Conservation (phyloP, 37 sponge, comb jelly and placozoan genomes). For the Petrosia ficiformis region DNA sequence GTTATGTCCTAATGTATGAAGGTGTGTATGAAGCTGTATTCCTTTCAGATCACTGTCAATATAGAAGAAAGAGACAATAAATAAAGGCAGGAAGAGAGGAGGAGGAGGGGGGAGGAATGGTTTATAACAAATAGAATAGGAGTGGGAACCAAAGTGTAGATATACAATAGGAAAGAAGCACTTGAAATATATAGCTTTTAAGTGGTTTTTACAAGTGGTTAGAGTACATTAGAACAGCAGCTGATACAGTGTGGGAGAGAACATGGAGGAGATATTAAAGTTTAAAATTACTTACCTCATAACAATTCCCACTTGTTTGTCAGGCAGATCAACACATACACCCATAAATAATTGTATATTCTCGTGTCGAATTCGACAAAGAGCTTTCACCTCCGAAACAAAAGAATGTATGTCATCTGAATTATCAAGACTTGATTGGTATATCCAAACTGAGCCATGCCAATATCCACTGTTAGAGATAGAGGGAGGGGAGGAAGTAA, state of each 20-base stretch:
- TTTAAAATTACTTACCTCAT: constrained; percentile 53
- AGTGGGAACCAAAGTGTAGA: neutral
- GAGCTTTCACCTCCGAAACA: constrained; percentile 33
- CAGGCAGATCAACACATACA: constrained; percentile 44
- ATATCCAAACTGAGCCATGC: constrained; percentile 60
- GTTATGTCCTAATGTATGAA: constrained; percentile 36
- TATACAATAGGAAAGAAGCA: neutral
- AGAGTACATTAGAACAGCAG: neutral
- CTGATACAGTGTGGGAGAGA: neutral
- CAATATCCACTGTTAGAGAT: constrained; percentile 51
- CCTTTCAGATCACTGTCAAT: constrained; percentile 48
- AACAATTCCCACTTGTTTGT: constrained; percentile 27
- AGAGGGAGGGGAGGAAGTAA: constrained; percentile 6
- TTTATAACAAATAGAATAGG: neutral
- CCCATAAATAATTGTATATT: constrained; percentile 74
- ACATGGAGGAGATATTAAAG: neutral
- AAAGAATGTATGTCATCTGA: constrained; percentile 9
- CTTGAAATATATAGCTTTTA: neutral
- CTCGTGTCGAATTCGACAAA: constrained; percentile 65
- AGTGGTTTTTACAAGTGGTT: neutral
- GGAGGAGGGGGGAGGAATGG: neutral
- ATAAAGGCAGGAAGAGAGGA: neutral
- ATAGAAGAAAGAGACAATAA: neutral
- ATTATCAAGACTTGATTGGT: constrained; percentile 15
- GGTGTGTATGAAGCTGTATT: constrained; percentile 31